These are phyloP conservation scores for Taeniopygia guttata DNA, from an alignment of 2,797 vertebrate species.

Conservation along the genomic window DNA sequence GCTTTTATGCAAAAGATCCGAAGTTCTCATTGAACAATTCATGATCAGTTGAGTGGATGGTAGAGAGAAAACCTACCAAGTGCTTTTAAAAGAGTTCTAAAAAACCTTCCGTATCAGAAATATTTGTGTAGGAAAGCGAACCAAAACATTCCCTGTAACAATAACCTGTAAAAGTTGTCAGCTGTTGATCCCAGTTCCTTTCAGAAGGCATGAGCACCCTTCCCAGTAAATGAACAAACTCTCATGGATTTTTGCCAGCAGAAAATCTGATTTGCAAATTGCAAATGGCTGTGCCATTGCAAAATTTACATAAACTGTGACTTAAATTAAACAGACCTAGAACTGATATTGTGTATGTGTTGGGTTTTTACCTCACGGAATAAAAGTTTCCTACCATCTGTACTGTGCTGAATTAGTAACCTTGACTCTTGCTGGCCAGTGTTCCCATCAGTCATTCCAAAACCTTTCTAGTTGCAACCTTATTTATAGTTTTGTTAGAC, in stretches of 20 bases:
- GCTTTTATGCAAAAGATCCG: not conserved
- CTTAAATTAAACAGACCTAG: not conserved
- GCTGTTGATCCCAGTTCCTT: not conserved
- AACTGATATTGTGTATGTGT: not conserved
- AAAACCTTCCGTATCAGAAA: not conserved
- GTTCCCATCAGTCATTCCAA: not conserved
- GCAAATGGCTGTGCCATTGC: not conserved
- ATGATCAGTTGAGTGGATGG: not conserved
- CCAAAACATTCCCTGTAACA: not conserved
- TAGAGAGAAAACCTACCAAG: not conserved
- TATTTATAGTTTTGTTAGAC: constrained; percentile 24
- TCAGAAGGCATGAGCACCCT: not conserved
- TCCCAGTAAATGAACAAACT: not conserved
- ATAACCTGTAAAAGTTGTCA: not conserved
- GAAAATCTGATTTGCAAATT: not conserved
- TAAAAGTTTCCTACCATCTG: not conserved
- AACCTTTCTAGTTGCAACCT: not conserved
- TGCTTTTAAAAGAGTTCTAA: not conserved
- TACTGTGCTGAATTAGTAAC: not conserved
- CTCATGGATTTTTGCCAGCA: not conserved
- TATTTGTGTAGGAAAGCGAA: not conserved
- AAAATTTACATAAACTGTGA: not conserved
- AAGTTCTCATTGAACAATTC: not conserved
- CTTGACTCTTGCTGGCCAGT: not conserved
- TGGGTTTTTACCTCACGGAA: not conserved